Evolutionary conservation across 2,113 vertebrate genomes (phyloP).

Genomic region (Nesogale talazaci): DNA sequence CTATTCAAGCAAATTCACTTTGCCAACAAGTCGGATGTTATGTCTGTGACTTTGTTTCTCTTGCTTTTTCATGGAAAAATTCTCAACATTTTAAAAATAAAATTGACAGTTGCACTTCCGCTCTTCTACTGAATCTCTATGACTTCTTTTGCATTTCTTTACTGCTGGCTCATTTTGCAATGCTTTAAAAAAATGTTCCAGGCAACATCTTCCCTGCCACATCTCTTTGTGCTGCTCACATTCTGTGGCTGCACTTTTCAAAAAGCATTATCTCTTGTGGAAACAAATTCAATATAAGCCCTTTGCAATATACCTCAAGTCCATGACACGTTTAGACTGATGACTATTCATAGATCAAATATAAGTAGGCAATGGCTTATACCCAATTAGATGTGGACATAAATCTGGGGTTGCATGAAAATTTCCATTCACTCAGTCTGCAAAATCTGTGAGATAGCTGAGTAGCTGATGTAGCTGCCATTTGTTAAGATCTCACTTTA

Average conservation of each 20-base stretch:
- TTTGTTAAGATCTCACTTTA: constrained; percentile 72
- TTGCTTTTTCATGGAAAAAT: background rate
- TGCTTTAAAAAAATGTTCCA: background rate
- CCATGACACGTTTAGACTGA: background rate
- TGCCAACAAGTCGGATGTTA: background rate
- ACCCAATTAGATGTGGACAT: constrained; percentile 40
- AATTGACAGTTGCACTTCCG: background rate
- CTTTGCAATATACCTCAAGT: constrained; percentile 15
- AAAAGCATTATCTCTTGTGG: constrained; percentile 47
- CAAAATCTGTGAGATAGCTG: constrained; percentile 9
- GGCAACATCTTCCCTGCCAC: background rate
- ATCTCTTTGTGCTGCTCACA: background rate
- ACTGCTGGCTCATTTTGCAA: background rate
- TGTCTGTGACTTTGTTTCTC: background rate
- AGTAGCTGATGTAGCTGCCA: constrained; percentile 58
- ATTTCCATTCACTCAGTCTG: constrained; percentile 61
- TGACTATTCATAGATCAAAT: background rate
- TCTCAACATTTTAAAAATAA: background rate
- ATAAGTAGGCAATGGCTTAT: constrained; percentile 61
- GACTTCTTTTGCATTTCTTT: background rate
- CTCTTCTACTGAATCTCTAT: background rate
- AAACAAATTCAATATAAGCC: constrained; percentile 51
- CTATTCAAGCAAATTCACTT: background rate
- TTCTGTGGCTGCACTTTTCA: constrained; percentile 47
- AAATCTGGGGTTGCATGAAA: constrained; percentile 55